A percentile compares a stretch with the other conserved stretches of the same genome.
Conservation (phyloP, 30 jellyfish, hydroid and myxozoan species). For the Aurelia sp. region DNA sequence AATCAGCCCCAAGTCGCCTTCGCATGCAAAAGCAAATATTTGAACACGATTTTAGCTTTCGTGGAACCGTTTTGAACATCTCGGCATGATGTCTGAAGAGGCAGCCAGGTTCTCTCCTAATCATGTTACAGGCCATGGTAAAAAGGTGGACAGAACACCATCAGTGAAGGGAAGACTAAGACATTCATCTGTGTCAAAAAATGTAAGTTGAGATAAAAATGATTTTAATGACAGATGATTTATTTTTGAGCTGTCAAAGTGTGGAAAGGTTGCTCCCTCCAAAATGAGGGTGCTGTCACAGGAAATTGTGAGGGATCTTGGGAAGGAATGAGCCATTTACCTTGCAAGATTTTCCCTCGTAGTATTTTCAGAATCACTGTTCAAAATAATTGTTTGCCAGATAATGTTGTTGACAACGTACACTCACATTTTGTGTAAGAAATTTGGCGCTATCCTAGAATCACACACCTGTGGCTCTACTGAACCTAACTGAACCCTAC, state of each 20-base stretch:
- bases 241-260: background rate
- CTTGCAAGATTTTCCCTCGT: too few species aligned
- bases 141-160: conserved; percentile 46
- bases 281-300: background rate
- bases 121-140: conserved; percentile 28
- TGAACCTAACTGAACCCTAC: too few species aligned
- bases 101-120: conserved; percentile 42
- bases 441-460: too few species aligned
- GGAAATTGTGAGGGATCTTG: too few species aligned
- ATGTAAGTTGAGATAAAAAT: conserved; percentile 26
- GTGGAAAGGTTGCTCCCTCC: background rate
- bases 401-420: too few species aligned
- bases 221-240: background rate
- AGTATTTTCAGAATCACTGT: too few species aligned
- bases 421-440: too few species aligned
- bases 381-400: too few species aligned
- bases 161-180: conserved; percentile 57
- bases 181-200: conserved; percentile 4
- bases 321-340: too few species aligned
- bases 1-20: conserved; percentile 13
- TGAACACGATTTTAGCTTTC: conserved; percentile 6
- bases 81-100: conserved; percentile 57
- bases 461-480: too few species aligned
- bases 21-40: background rate
- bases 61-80: conserved; percentile 9